Evolutionary conservation across 2,888 invertebrate species (phyloP).

Genomic region (Alviniconcha strummeri): DNA sequence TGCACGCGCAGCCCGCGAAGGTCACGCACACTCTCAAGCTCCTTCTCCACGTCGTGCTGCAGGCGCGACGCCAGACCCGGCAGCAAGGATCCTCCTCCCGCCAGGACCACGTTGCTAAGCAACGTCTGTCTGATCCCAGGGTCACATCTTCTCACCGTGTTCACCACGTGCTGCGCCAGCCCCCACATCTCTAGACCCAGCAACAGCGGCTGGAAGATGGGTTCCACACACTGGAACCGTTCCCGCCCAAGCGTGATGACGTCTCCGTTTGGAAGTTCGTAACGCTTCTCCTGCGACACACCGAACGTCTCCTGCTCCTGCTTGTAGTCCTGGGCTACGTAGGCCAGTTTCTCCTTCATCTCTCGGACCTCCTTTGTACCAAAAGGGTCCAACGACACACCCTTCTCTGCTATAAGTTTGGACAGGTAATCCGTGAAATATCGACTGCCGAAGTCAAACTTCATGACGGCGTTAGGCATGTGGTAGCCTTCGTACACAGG

Average conservation of each 20-base stretch:
- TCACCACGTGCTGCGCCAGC: conserved; percentile 3
- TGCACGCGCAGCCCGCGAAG: conserved; percentile 6
- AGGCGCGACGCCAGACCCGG: conserved; percentile 7
- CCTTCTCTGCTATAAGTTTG: conserved; percentile 1
- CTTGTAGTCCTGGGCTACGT: conserved; percentile 18
- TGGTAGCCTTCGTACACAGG: conserved; percentile 15
- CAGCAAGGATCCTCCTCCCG: conserved; percentile 14
- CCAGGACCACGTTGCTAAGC: conserved; percentile 14
- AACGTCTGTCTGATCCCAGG: neutral
- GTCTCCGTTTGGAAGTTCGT: neutral
- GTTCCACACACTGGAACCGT: conserved; percentile 17
- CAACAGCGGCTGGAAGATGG: conserved; percentile 4
- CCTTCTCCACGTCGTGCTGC: neutral
- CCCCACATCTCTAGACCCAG: conserved; percentile 1
- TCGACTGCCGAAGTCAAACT: neutral
- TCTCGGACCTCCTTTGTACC: neutral
- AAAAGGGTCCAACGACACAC: neutral
- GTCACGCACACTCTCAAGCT: neutral
- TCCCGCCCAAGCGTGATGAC: neutral
- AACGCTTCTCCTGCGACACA: neutral
- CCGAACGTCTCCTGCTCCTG: conserved; percentile 2
- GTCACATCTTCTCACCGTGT: neutral
- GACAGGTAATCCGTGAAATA: neutral
- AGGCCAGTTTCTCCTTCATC: conserved; percentile 10
- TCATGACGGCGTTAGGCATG: neutral